Evolutionary conservation across 1,140 invertebrate genomes (phyloP).

Genomic region (Paralvinella palmiformis): DNA sequence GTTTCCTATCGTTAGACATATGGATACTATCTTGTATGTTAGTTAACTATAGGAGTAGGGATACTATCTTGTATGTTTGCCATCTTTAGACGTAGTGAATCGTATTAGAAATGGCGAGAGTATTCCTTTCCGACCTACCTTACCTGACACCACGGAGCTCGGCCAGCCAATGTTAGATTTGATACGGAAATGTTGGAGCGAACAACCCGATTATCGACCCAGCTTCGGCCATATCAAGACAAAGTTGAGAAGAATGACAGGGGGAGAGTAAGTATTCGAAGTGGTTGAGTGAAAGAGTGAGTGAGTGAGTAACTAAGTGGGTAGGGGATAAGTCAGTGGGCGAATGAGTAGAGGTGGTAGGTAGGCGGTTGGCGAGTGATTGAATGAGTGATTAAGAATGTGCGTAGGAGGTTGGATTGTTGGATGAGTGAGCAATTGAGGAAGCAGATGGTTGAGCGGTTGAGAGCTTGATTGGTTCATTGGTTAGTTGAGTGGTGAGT

Average conservation of each 20-base stretch:
- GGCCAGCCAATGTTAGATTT: slow-evolving; percentile 15
- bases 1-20: too few species aligned
- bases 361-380: too few species aligned
- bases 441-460: neutral
- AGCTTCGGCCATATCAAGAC: neutral
- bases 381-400: too few species aligned
- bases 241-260: neutral
- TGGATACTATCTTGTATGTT: too few species aligned
- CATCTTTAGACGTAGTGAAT: slow-evolving; percentile 11
- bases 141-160: slow-evolving; percentile 10
- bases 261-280: neutral
- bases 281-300: too few species aligned
- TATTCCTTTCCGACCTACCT: slow-evolving; percentile 9
- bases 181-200: slow-evolving; percentile 20
- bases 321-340: neutral
- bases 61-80: neutral
- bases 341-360: too few species aligned
- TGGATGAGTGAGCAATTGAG: neutral
- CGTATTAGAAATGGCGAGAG: slow-evolving; percentile 18
- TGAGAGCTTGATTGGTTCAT: too few species aligned
- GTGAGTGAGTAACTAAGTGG: too few species aligned
- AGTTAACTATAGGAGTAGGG: too few species aligned
- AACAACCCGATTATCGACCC: neutral
- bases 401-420: too few species aligned
- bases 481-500: too few species aligned